Evolutionary conservation across 2,113 vertebrate genomes (phyloP), one percentile per base, ranked within the genome.

Genomic region (Hippocampus zosterae): DNA sequence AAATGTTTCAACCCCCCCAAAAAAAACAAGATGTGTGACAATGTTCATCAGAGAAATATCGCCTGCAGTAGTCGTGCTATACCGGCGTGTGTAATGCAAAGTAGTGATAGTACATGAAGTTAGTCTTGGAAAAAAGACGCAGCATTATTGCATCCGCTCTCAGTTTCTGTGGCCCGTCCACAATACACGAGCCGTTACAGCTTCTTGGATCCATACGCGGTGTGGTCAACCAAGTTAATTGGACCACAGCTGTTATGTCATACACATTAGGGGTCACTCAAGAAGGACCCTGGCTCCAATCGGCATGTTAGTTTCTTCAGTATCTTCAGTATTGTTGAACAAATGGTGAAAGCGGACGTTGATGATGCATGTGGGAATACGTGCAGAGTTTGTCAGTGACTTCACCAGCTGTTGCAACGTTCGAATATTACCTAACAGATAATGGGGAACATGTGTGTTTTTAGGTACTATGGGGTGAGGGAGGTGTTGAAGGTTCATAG

Each of bases 341-440:
- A 80, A 83, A 74, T 72, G 67, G 67, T 74, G 52, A 82, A 83
- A 69, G 44, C 69, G 19, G 40, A 68, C 56, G 13, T 56, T 59
- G 69, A 79, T 72, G 52, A 71, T 13, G 33, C 11, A 64, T 63
- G 19, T 37, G 71, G 67, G 56, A 72, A 63, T 67, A 53, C 29
- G 40, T 42, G 41, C 6, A n/a, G 12, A 25, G 12, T 70, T 25
- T 46, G 69, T 71, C 40, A 33, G 16, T 67, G 77, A 89, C 82
- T 81, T 90, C 90, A 88, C 70, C 75, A 72, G 68, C 70, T 75
- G 77, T 69, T 63, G 72, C 68, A 68, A 50, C 70, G 78, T 73
- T 73, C 68, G 53, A 62, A 62, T 78, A 82, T 90, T 85, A 91
- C 86, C 87, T 85, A 90, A 92, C 81, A 74, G 65, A 84, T 91